Conservation (phyloP, 2,888 invertebrate species). For the Conomelus anceps region DNA sequence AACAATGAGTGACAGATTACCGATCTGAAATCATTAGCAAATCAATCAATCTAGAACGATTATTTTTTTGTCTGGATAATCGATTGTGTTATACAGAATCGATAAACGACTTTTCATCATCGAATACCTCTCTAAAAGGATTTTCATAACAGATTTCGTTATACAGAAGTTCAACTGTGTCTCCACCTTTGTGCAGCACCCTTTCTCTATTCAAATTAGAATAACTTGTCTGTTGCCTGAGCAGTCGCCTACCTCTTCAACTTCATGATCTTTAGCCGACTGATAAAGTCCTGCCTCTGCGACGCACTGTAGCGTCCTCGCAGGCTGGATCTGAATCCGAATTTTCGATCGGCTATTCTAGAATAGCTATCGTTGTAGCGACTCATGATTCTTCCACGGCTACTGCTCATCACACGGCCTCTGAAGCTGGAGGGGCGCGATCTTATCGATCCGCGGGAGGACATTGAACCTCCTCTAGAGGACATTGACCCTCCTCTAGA, state of each 20-base stretch:
- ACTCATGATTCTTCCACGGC: not conserved
- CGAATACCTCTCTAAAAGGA: too few relatives aligned
- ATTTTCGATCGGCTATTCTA: not conserved
- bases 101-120: too few relatives aligned
- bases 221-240: too few relatives aligned
- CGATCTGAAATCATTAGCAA: not conserved
- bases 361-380: not conserved
- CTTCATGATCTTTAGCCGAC: not conserved
- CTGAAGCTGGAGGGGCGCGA: not conserved
- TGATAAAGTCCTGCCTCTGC: not conserved
- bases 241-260: not conserved
- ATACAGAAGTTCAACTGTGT: too few relatives aligned
- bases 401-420: not conserved
- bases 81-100: too few relatives aligned
- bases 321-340: not conserved
- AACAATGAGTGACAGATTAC: not conserved
- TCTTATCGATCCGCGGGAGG: not conserved
- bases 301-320: not conserved
- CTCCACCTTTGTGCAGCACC: too few relatives aligned
- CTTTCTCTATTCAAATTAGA: too few relatives aligned
- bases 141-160: too few relatives aligned
- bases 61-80: too few relatives aligned
- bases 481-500: not conserved
- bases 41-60: too few relatives aligned
- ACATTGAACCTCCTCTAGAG: not conserved